phyloP scores from a whole-genome alignment of 2,888 invertebrate genomes.

The Mystacides longicornis region DNA sequence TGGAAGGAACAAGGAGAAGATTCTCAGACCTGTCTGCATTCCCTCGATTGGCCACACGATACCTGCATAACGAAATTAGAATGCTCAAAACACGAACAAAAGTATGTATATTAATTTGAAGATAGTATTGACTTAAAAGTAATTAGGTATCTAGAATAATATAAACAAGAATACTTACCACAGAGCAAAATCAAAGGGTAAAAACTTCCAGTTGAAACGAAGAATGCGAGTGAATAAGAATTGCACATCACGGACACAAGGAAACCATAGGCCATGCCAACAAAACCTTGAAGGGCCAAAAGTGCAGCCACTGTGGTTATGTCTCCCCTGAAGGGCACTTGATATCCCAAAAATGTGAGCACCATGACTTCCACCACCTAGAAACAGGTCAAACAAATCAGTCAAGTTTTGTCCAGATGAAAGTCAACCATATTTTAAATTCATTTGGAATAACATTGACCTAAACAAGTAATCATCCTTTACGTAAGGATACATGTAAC shows the following conservation, averaged over 20 bases:
- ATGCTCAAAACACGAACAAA: too few species aligned
- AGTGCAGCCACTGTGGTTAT: conserved; percentile 53
- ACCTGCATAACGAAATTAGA: conserved; percentile 34
- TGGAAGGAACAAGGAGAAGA: conserved; percentile 61
- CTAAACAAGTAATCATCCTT: neutral
- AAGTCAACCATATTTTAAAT: too few species aligned
- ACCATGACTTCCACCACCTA: conserved; percentile 50
- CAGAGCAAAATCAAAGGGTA: conserved; percentile 83
- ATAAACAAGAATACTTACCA: conserved; percentile 50
- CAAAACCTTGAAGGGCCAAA: conserved; percentile 64
- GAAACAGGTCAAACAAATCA: conserved; percentile 34
- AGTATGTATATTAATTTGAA: neutral
- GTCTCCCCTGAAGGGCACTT: conserved; percentile 56
- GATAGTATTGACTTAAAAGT: neutral
- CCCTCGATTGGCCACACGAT: conserved; percentile 63
- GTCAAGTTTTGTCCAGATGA: too few species aligned
- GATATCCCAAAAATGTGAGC: conserved; percentile 54
- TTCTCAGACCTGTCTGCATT: conserved; percentile 54
- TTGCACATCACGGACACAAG: conserved; percentile 73
- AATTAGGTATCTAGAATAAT: neutral
- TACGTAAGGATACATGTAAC: too few species aligned
- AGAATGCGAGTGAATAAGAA: conserved; percentile 75
- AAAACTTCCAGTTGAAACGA: conserved; percentile 79
- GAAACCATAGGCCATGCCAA: conserved; percentile 84
- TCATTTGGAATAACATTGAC: neutral